Evolutionary conservation across 2,797 vertebrate genomes (phyloP).

Genomic region (Neosilurus mollespiculum): DNA sequence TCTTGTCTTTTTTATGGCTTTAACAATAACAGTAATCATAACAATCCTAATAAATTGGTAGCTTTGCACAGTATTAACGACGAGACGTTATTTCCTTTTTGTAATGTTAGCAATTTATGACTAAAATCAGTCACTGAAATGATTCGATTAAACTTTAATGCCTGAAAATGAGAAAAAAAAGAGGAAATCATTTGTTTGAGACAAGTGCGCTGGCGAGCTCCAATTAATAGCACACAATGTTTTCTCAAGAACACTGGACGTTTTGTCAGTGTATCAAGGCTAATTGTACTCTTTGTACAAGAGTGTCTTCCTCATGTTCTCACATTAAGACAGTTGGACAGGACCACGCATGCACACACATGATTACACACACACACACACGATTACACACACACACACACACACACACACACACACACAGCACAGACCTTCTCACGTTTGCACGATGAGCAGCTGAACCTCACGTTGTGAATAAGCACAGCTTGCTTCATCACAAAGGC

Average conservation of each 20-base stretch:
- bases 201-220: background rate
- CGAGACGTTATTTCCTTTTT: background rate
- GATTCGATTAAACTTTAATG: background rate
- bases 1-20: background rate
- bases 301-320: constrained; percentile 6
- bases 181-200: background rate
- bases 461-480: constrained; percentile 11
- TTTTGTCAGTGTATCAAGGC: constrained; percentile 8
- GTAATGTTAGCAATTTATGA: background rate
- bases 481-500: constrained; percentile 3
- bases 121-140: background rate
- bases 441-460: background rate
- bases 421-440: background rate
- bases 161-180: background rate
- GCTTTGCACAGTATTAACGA: background rate
- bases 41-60: background rate
- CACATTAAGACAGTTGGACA: constrained; percentile 10
- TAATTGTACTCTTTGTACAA: constrained; percentile 14
- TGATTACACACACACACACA: background rate
- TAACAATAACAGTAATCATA: background rate
- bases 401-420: background rate
- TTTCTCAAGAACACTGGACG: background rate
- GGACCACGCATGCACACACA: background rate
- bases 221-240: background rate
- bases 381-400: background rate